These are phyloP conservation scores for Cyaniris semiargus DNA, from an alignment of 2,888 invertebrate genomes.

Conservation along the genomic window DNA sequence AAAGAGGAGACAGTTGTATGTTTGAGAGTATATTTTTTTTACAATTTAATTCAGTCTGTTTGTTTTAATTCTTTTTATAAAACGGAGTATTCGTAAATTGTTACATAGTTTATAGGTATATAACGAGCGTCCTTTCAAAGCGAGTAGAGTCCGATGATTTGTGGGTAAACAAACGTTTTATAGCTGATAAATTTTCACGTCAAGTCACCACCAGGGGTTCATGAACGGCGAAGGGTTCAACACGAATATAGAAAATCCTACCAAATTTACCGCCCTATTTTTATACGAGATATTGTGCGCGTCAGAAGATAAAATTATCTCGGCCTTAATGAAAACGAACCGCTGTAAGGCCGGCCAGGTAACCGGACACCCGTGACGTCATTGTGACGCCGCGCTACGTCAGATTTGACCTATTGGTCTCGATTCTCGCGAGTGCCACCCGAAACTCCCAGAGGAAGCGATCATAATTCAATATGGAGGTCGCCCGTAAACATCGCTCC, in stretches of 20 bases:
- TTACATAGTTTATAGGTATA: background rate
- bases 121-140: constrained; percentile 6
- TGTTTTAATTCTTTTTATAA: background rate
- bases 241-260: constrained; percentile 38
- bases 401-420: constrained; percentile 49
- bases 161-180: constrained; percentile 51
- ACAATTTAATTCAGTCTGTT: background rate
- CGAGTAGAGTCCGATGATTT: constrained; percentile 44
- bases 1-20: too few species aligned
- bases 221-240: constrained; percentile 40
- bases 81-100: background rate
- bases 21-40: too few species aligned
- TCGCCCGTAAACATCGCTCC: constrained; percentile 21
- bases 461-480: constrained; percentile 22
- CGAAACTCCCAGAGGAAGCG: constrained; percentile 26
- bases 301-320: constrained; percentile 78
- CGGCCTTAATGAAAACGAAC: constrained; percentile 70
- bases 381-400: constrained; percentile 53
- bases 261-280: constrained; percentile 56
- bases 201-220: constrained; percentile 40
- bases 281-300: constrained; percentile 59
- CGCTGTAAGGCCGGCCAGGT: constrained; percentile 66
- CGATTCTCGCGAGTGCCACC: constrained; percentile 30
- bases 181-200: constrained; percentile 47
- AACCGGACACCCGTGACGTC: constrained; percentile 70